Percentiles rank a stretch among this genome's conserved stretches.
These are phyloP conservation scores for Pristionchus entomophagus DNA, from an alignment of 2,888 invertebrate genomes.

Conservation along the genomic window DNA sequence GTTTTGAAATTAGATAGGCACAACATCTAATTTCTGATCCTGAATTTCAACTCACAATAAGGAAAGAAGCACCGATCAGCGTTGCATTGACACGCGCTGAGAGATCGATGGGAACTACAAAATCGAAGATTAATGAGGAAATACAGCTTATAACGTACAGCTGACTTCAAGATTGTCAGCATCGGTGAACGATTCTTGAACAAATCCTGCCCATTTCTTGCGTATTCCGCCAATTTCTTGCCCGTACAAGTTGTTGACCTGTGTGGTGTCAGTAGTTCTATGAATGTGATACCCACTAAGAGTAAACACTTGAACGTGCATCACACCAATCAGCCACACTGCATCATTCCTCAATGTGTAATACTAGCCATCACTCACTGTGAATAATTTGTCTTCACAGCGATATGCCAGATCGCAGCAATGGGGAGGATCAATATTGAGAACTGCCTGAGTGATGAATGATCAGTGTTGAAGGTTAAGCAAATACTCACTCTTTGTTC, in stretches of 20 bases:
- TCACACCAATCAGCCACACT: too few species aligned
- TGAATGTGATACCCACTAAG: too few species aligned
- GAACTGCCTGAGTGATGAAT: background rate
- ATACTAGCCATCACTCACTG: too few species aligned
- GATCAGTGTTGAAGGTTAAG: background rate
- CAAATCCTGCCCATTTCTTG: constrained; percentile 63
- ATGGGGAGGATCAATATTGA: constrained; percentile 51
- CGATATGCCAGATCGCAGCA: constrained; percentile 49
- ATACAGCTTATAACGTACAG: too few species aligned
- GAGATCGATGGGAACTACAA: constrained; percentile 14
- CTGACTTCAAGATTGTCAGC: constrained; percentile 59
- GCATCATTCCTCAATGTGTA: too few species aligned
- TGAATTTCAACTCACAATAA: constrained; percentile 30
- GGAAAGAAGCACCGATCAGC: constrained; percentile 9
- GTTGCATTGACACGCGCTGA: background rate
- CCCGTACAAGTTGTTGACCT: background rate
- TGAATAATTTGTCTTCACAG: constrained; percentile 58
- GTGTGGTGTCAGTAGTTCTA: too few species aligned
- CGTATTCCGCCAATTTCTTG: constrained; percentile 54
- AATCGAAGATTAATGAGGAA: background rate
- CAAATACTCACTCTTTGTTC: constrained; percentile 45
- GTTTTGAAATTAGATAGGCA: too few species aligned
- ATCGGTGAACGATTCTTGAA: constrained; percentile 60
- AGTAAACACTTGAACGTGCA: too few species aligned
- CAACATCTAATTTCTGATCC: too few species aligned